Percentiles rank a stretch among this genome's conserved stretches.
Evolutionary conservation across 2,888 invertebrate species (phyloP).

Genomic region (Deroplatys truncata): DNA sequence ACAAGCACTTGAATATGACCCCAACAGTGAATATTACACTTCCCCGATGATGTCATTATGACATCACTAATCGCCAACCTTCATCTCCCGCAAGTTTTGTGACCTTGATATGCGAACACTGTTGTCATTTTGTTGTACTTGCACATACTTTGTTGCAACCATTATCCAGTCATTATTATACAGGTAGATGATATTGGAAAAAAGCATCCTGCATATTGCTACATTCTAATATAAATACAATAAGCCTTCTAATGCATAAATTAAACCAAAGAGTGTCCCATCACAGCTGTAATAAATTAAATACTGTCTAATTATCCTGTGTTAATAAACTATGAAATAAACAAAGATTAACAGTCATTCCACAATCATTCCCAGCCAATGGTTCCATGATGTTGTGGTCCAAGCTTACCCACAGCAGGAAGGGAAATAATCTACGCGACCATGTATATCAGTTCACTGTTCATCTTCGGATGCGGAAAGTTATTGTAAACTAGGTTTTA

Average conservation of each 20-base stretch:
- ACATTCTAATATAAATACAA: background rate
- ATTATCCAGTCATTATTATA: background rate
- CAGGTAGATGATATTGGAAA: background rate
- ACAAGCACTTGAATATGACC: slow-evolving; percentile 1
- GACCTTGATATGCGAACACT: slow-evolving; percentile 28
- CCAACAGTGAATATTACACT: slow-evolving; percentile 21
- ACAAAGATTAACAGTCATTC: background rate
- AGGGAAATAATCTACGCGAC: background rate
- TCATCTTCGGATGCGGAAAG: background rate
- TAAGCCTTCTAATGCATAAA: background rate
- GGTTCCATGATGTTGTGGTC: background rate
- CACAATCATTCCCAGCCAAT: background rate
- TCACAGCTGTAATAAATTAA: background rate
- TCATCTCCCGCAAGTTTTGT: slow-evolving; percentile 30
- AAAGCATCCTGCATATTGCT: background rate
- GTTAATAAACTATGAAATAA: background rate
- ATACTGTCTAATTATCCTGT: background rate
- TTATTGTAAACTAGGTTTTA: too few relatives aligned
- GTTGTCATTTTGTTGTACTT: slow-evolving; percentile 12
- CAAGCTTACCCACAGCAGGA: background rate
- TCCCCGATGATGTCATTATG: slow-evolving; percentile 48
- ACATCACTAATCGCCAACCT: slow-evolving; percentile 44
- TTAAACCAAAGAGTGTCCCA: background rate
- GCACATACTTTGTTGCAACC: background rate
- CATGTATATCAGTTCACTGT: background rate